phyloP scores from a whole-genome alignment of 2,797 vertebrate species.

The Coregonus sp. region DNA sequence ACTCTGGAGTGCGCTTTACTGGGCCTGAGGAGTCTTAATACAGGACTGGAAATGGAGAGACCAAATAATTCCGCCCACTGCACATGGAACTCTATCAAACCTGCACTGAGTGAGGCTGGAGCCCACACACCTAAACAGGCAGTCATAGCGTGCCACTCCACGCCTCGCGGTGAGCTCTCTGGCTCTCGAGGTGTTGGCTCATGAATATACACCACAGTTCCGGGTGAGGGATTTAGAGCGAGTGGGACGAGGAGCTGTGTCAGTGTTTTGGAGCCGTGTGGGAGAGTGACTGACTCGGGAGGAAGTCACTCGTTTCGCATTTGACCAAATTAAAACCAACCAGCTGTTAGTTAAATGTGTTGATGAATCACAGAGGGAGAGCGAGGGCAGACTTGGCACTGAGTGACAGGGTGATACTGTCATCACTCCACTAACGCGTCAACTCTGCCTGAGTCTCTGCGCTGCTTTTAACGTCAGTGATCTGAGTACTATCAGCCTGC shows the following conservation, averaged over 20 bases:
- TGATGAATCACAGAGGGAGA: slow-evolving; percentile 1
- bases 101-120: neutral
- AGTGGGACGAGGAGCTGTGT: slow-evolving; percentile 30
- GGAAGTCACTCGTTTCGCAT: neutral
- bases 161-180: slow-evolving; percentile 12
- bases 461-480: neutral
- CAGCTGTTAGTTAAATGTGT: slow-evolving; percentile 36
- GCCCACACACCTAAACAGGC: neutral
- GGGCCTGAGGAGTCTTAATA: neutral
- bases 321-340: slow-evolving; percentile 28
- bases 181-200: slow-evolving; percentile 28
- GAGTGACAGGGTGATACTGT: neutral
- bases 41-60: neutral
- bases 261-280: slow-evolving; percentile 27
- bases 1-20: neutral
- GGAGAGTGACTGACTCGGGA: neutral
- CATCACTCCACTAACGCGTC: neutral
- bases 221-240: slow-evolving; percentile 28
- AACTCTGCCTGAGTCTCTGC: neutral
- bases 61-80: slow-evolving; percentile 3
- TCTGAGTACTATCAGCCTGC: no score
- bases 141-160: slow-evolving; percentile 4
- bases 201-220: slow-evolving; percentile 27
- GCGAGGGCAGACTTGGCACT: neutral
- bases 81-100: neutral